Conservation (phyloP, 1,140 invertebrate genomes). For the Hermetia illucens region DNA sequence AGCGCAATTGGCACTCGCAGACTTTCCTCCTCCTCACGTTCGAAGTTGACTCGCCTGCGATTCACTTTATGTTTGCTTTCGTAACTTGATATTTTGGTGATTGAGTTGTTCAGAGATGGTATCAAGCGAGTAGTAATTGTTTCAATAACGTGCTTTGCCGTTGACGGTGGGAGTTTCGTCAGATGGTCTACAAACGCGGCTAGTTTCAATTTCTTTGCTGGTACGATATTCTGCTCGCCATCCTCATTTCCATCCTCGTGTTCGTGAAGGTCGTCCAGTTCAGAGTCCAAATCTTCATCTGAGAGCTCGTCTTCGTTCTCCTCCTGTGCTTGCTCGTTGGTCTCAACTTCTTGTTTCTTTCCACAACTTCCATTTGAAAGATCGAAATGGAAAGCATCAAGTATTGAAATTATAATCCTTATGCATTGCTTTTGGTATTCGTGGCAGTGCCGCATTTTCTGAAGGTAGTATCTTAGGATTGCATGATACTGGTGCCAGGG, state of each 20-base stretch:
- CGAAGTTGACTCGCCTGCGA: constrained; percentile 42
- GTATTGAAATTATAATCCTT: constrained; percentile 63
- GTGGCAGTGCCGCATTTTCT: constrained; percentile 48
- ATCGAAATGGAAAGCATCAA: constrained; percentile 91
- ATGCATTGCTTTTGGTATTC: constrained; percentile 72
- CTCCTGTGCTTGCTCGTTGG: constrained; percentile 14
- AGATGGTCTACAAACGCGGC: too few species aligned
- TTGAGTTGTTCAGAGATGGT: constrained; percentile 39
- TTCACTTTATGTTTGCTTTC: constrained; percentile 73
- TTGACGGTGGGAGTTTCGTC: constrained; percentile 39
- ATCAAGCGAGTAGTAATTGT: constrained; percentile 41
- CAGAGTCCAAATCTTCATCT: constrained; percentile 19
- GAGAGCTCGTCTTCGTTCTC: constrained; percentile 24
- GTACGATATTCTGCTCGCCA: constrained; percentile 21
- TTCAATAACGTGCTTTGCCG: constrained; percentile 54
- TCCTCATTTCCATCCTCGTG: constrained; percentile 19
- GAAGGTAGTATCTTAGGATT: constrained; percentile 65
- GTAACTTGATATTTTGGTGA: constrained; percentile 57
- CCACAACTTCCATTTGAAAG: constrained; percentile 44
- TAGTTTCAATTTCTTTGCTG: too few species aligned
- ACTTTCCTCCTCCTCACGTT: constrained; percentile 78
- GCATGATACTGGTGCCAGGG: constrained; percentile 80
- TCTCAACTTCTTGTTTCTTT: constrained; percentile 12
- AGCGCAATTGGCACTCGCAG: constrained; percentile 80
- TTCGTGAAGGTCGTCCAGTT: constrained; percentile 14